Conservation (phyloP, 2,888 invertebrate genomes). For the Saturnia japonica region DNA sequence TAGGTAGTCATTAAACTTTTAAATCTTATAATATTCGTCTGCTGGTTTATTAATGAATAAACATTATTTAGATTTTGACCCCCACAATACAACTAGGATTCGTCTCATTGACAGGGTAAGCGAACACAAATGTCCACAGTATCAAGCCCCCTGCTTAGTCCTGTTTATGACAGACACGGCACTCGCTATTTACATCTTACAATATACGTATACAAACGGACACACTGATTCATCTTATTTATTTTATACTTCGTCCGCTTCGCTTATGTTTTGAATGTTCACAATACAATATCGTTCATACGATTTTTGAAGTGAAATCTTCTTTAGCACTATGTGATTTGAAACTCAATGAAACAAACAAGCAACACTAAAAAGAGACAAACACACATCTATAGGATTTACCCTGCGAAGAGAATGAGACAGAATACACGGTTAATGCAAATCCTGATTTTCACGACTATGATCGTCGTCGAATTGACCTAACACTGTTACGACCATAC, state of each 20-base stretch:
- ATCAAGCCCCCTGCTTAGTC: conserved; percentile 4
- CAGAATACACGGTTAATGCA: no score
- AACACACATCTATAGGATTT: no score
- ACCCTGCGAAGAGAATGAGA: no score
- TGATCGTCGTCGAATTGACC: no score
- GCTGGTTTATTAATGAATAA: background rate
- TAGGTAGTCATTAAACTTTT: no score
- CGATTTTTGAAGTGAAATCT: no score
- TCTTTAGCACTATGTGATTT: no score
- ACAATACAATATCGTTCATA: background rate
- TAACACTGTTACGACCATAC: no score
- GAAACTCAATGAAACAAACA: no score
- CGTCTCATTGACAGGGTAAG: background rate
- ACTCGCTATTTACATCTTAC: background rate
- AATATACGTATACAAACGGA: background rate
- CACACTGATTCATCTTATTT: background rate
- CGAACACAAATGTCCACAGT: conserved; percentile 4
- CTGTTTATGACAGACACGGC: conserved; percentile 3
- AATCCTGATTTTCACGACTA: no score
- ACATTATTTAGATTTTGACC: background rate
- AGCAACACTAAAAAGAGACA: no score
- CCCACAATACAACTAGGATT: background rate
- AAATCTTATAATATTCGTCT: background rate
- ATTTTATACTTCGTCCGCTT: background rate
- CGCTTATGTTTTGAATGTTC: background rate